These are phyloP conservation scores for Zonotrichia leucophrys DNA, from an alignment of 2,113 vertebrate species.

Conservation along the genomic window DNA sequence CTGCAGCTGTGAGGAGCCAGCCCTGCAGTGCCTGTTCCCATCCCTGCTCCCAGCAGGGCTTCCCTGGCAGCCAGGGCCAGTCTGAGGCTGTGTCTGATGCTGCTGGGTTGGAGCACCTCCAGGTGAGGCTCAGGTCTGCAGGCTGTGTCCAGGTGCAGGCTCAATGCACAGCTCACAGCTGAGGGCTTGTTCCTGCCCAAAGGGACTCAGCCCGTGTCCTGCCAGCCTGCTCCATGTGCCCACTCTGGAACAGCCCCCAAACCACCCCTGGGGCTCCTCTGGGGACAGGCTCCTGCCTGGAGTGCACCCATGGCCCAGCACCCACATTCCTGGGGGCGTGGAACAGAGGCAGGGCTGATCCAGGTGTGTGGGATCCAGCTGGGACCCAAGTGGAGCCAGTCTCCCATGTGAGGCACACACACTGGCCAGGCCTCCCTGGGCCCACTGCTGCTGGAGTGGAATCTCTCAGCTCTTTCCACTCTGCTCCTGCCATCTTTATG, in stretches of 20 bases:
- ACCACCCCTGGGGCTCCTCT: not conserved
- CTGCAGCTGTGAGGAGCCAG: not conserved
- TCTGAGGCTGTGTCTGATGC: not conserved
- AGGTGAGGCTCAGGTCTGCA: not conserved
- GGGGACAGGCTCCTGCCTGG: not conserved
- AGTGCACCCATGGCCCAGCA: fast-evolving
- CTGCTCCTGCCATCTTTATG: not conserved
- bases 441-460: not conserved
- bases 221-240: not conserved
- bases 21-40: not conserved
- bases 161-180: fast-evolving
- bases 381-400: fast-evolving
- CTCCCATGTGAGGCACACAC: not conserved
- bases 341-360: not conserved
- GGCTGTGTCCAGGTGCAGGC: not conserved
- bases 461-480: not conserved
- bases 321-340: fast-evolving
- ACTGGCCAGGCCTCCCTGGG: not conserved
- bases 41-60: not conserved
- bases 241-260: not conserved
- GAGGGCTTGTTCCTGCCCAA: not conserved
- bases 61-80: not conserved
- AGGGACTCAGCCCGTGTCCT: not conserved
- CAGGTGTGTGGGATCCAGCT: not conserved
- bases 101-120: not conserved